Conservation (phyloP, 1,140 invertebrate species). For the Microplitis mediator region DNA sequence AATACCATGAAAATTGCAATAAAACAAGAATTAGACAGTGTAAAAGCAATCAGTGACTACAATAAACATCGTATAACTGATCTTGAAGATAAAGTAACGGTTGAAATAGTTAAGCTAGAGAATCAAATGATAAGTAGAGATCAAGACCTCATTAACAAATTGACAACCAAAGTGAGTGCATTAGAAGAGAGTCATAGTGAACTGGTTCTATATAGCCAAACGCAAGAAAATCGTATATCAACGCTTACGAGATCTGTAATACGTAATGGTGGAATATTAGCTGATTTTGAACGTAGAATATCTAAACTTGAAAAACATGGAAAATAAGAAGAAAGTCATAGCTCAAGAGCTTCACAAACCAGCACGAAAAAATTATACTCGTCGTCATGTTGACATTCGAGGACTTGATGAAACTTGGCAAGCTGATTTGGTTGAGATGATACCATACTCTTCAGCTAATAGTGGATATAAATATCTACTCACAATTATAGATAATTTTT, state of each 20-base stretch:
- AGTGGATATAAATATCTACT: slow-evolving; percentile 11
- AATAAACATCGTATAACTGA: too few relatives aligned
- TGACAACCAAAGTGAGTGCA: too few relatives aligned
- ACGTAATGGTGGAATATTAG: background rate
- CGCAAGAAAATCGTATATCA: background rate
- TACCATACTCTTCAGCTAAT: slow-evolving; percentile 2
- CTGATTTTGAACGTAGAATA: background rate
- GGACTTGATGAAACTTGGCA: slow-evolving; percentile 21
- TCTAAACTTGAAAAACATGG: background rate
- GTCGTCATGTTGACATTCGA: slow-evolving; percentile 12
- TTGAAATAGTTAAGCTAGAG: too few relatives aligned
- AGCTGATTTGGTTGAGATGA: slow-evolving; percentile 23
- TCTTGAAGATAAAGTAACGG: too few relatives aligned
- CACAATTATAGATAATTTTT: slow-evolving; percentile 23
- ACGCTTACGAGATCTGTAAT: background rate
- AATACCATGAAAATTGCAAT: too few relatives aligned
- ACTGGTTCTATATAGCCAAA: too few relatives aligned
- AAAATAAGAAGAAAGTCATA: background rate
- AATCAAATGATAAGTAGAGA: too few relatives aligned
- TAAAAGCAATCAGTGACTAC: too few relatives aligned
- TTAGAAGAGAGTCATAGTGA: too few relatives aligned
- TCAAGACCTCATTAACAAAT: too few relatives aligned
- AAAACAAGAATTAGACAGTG: too few relatives aligned
- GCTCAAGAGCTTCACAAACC: background rate
- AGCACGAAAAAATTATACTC: slow-evolving; percentile 11